Evolutionary conservation across 2,113 vertebrate species (phyloP).

Genomic region (Catharus minimus): DNA sequence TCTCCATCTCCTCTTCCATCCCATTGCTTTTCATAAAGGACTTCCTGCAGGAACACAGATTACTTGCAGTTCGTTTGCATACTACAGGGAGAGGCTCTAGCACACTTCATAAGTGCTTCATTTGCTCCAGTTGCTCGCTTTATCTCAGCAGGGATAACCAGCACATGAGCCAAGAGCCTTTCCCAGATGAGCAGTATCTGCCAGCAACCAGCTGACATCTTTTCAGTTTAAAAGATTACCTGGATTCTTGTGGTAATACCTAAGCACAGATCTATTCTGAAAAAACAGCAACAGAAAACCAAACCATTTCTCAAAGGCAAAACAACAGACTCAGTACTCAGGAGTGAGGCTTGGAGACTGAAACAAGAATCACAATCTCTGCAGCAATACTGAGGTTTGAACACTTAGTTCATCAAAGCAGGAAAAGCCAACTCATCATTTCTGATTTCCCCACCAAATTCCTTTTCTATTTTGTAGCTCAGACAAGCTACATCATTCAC

Average conservation of each 20-base stretch:
- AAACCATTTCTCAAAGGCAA: neutral
- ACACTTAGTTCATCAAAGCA: neutral
- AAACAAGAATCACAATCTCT: slow-evolving; percentile 20
- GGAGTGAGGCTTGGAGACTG: neutral
- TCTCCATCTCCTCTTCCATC: neutral
- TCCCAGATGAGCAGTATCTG: slow-evolving; percentile 38
- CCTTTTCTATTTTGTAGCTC: slow-evolving; percentile 34
- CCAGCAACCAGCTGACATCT: neutral
- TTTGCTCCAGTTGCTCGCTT: slow-evolving; percentile 13
- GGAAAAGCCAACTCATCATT: neutral
- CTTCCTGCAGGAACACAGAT: neutral
- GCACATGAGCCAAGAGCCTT: neutral
- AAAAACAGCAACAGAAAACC: slow-evolving; percentile 10
- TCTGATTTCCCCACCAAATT: slow-evolving; percentile 45
- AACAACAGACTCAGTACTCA: slow-evolving; percentile 11
- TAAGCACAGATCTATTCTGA: slow-evolving; percentile 5
- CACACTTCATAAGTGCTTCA: slow-evolving; percentile 22
- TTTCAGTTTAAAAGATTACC: slow-evolving; percentile 14
- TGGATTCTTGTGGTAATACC: neutral
- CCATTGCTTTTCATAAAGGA: slow-evolving; percentile 37
- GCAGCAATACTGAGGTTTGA: neutral
- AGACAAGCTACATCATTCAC: neutral
- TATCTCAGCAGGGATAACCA: slow-evolving; percentile 41
- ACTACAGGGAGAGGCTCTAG: neutral
- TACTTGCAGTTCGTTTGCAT: slow-evolving; percentile 35